Base-by-base conservation (phyloP, 2,888 invertebrate species). In the Aleiodes testaceus region DNA sequence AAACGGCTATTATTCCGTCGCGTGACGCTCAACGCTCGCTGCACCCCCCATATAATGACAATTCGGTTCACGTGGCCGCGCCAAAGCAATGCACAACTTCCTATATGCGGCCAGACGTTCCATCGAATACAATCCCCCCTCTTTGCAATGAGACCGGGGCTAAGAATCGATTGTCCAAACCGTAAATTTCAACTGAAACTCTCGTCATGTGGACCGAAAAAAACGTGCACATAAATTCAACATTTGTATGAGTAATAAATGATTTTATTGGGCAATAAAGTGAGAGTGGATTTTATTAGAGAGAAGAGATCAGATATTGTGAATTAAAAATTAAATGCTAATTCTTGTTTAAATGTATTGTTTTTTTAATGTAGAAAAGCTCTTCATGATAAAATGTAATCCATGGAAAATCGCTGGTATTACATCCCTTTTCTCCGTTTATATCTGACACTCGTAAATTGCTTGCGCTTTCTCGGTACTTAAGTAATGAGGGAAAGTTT, bases 401-500 rank as follows among this genome's bases (percentile, higher is more conserved):
- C 72, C 72, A 69, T 22, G 70, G 70, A 69, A 75, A 72, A 77
- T 76, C 74, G 77, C 50, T 59, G 52, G 69, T 44, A 67, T 59
- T 59, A 61, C 64, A 22, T 44, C 47, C 45, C 53, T 44, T 36
- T 36, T 68, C 59, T 50, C 22, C 30, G 67, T 50, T 59, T 61
- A 44, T 71, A 69, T 30, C 72, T 74, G 76, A 79, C 80, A 77
- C 79, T 80, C 79, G 79, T 78, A 80, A 80, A 81, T 81, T 80
- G 72, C 72, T 59, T 69, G 63, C 65, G 64, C 74, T 70, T 76
- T 75, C 74, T 70, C 77, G 77, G 76, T 81, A 82, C 81, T 82
- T 79, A 82, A 78, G 77, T 80, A 80, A 82, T 79, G 80, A 82
- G 77, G 78, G 72, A 81, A 82, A 82, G 76, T 80, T 80, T 76